Evolutionary conservation across 2,888 invertebrate genomes (phyloP), one percentile per base, ranked within the genome.

Genomic region (Cynaeus angustus): DNA sequence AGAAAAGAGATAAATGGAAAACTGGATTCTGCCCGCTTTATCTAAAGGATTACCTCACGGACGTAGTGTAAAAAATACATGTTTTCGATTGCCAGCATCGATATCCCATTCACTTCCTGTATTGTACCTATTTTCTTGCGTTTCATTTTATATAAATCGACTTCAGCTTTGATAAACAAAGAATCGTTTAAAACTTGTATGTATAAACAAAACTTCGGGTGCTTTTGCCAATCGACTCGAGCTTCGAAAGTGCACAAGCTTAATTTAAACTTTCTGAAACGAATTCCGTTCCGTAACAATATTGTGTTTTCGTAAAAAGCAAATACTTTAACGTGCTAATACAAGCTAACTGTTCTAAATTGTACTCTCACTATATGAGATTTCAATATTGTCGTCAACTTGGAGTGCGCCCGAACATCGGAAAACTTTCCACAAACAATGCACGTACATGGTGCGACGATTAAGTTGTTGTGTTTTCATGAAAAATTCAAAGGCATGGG

Each of bases 1-100:
- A 50, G 67, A 62, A 67, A 70, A 50, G 64, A 71, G 64, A 68
- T 68, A 68, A 65, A 70, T 66, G 66, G 70, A 70, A 68, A 66
- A 70, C 61, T 66, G 66, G 70, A 70, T 70, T 55, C 66, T 52
- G 70, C 55, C 58, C 61, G 61, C 56, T 70, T 66, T 66, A 70
- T 70, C 45, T 53, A 12, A n/a, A 41, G 67, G 67, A 70, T 70
- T 70, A 70, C 70, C 45, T 66, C 62, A 56, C 58, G 58, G 52
- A 50, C 45, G 30, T 38, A n/a, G 65, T 26, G 61, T 52, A 70
- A 70, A 70, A 70, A 66, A 66, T 70, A 70, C 70, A 66, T 59
- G 59, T 69, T 66, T 66, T 41, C 69, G 66, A 69, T 66, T 69
- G 65, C 64, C 30, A 50, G 12, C 58, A 7, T 37, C 41, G 45